Evolutionary conservation across 2,888 invertebrate species (phyloP), one percentile per base, ranked within the genome.

Genomic region (Gymnosoma rotundatum): DNA sequence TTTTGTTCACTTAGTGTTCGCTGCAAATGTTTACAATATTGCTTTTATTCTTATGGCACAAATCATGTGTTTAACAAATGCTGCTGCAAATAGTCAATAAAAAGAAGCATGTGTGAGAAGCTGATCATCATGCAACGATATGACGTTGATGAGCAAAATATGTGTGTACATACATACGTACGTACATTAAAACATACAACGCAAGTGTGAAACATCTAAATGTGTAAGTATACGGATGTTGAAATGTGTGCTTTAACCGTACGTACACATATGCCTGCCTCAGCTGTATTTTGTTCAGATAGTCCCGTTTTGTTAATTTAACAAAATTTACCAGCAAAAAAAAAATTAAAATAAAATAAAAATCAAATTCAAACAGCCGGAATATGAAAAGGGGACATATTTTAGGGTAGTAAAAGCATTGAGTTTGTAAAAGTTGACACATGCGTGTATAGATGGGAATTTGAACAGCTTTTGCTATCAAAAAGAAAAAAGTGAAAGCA

Each of bases 51-150:
- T 21, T 45, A 3, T 60, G 36, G 56, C 60, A 74, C 79, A 73
- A 73, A 78, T 84, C 84, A 86, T 86, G 70, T 86, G 86, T 83
- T 86, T 52, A 83, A 81, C 86, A 83, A 86, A 83, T 86, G 86
- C 83, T 81, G 83, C 58, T 76, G 64, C 60, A 78, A 83, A 80
- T 76, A 67, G 78, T 69, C 69, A 72, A 67, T 60, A 70, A 73
- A 69, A 63, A 48, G 66, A 72, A 80, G 72, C 81, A 81, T 84
- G 78, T 84, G 84, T 78, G 69, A 25, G 25, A 67, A 67, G 45
- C 54, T 76, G 76, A 79, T 80, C 79, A 78, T 36, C 14, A 72
- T n/a, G 64, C 63, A 60, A 12, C 45, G 58, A 74, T 61, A 42
- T 48, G 73, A 83, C 63, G 64, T 50, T 70, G 83, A 78, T 83